Conservation (phyloP, 2,888 invertebrate genomes). For the Nowickia ferox region DNA sequence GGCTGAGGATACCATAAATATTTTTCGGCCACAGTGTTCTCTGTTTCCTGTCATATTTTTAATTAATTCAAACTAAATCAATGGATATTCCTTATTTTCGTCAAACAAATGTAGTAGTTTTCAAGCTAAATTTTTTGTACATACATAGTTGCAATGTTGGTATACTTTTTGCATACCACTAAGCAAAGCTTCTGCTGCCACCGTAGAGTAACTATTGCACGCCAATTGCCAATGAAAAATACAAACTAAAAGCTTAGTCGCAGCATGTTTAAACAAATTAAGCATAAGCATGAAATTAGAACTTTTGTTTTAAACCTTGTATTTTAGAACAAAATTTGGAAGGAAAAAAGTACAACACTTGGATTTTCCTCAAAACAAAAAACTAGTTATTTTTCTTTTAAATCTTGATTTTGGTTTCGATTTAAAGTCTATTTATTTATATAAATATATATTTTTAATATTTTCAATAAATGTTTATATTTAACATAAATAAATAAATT, state of each 20-base stretch:
- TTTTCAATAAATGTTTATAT: conserved; percentile 69
- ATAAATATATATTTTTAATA: conserved; percentile 14
- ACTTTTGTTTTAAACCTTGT: conserved; percentile 29
- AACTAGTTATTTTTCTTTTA: conserved; percentile 45
- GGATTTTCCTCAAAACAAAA: conserved; percentile 35
- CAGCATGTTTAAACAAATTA: conserved; percentile 57
- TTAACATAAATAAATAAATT: conserved; percentile 73
- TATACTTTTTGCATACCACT: too few species aligned
- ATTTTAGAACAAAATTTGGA: background rate
- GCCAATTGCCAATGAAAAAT: background rate
- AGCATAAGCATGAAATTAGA: conserved; percentile 64
- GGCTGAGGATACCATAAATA: too few species aligned
- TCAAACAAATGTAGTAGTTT: too few species aligned
- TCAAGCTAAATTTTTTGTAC: background rate
- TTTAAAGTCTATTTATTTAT: conserved; percentile 22
- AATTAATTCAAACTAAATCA: background rate
- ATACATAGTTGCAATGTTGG: too few species aligned
- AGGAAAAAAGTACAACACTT: conserved; percentile 41
- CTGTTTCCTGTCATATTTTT: background rate
- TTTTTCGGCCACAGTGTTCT: too few species aligned
- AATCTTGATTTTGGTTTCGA: conserved; percentile 60
- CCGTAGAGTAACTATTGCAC: conserved; percentile 5
- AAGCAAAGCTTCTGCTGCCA: too few species aligned
- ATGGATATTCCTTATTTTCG: too few species aligned
- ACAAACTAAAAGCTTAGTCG: background rate